Evolutionary conservation across 1,140 invertebrate species (phyloP).

Genomic region (Lepeophtheirus salmonis): DNA sequence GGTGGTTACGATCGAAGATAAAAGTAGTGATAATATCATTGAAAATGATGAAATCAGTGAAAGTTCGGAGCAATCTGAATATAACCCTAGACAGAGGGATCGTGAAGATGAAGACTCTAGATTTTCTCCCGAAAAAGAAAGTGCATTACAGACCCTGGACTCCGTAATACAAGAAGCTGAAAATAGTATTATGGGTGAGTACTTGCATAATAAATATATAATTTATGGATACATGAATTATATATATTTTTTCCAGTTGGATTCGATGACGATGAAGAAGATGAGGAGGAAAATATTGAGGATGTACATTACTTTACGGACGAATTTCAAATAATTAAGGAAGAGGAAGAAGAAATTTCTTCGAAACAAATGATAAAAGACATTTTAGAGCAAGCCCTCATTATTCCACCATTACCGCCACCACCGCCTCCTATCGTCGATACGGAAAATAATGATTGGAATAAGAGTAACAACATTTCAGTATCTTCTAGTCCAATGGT

Average conservation of each 20-base stretch:
- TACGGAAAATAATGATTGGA: no score
- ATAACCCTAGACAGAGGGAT: no score
- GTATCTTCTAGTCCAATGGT: background rate
- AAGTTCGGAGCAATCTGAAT: no score
- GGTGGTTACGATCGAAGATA: no score
- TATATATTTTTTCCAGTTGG: background rate
- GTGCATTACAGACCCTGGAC: constrained; percentile 11
- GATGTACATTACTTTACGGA: no score
- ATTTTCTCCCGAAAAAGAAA: constrained; percentile 16
- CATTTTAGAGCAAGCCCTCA: background rate
- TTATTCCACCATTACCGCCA: background rate
- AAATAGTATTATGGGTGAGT: constrained; percentile 10
- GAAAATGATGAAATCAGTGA: no score
- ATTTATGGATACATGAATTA: background rate
- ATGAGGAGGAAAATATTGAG: background rate
- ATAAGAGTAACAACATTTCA: background rate
- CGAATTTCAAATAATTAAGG: background rate
- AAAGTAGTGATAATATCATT: no score
- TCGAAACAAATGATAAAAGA: background rate
- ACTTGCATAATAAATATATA: background rate
- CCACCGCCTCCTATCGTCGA: background rate
- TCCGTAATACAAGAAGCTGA: constrained; percentile 15
- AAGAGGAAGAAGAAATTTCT: background rate
- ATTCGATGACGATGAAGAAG: background rate
- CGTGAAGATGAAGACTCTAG: no score